Evolutionary conservation across 1,140 invertebrate species (phyloP).

Genomic region (Meteorus sp.): DNA sequence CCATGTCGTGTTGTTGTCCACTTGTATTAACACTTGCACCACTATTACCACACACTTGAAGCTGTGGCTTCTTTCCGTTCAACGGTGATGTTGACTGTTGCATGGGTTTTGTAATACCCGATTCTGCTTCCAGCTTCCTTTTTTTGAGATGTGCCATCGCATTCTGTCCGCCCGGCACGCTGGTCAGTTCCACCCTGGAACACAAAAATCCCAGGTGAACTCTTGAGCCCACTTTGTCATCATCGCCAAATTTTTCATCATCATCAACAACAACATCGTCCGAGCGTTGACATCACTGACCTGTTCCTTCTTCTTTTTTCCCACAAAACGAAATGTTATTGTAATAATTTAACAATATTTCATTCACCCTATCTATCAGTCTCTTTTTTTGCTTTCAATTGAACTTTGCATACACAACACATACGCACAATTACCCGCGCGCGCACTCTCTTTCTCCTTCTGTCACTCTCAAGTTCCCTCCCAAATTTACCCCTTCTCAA

Average conservation of each 20-base stretch:
- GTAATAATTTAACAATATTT: no score
- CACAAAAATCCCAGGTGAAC: constrained; percentile 57
- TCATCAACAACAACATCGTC: constrained; percentile 6
- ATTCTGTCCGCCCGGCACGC: constrained; percentile 59
- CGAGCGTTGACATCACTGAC: constrained; percentile 9
- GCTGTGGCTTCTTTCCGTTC: constrained; percentile 39
- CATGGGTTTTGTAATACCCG: constrained; percentile 49
- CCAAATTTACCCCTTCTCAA: neutral
- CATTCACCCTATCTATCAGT: no score
- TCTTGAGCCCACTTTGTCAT: constrained; percentile 31
- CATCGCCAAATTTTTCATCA: constrained; percentile 11
- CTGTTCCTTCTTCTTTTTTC: constrained; percentile 11
- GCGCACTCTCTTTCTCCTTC: neutral
- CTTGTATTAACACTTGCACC: constrained; percentile 6
- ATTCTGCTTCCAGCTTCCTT: constrained; percentile 60
- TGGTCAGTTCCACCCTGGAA: constrained; percentile 61
- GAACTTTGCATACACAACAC: neutral
- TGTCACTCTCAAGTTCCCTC: neutral
- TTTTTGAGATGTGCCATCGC: constrained; percentile 63
- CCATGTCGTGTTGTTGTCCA: constrained; percentile 53
- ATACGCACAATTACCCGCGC: neutral
- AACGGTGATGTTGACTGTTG: constrained; percentile 38
- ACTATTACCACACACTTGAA: constrained; percentile 20
- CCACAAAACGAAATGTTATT: constrained; percentile 9
- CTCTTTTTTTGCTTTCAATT: neutral